A percentile compares a stretch with the other conserved stretches of the same genome.
phyloP scores from a whole-genome alignment of 2,113 vertebrate species.

The Ariopsis seemanni region DNA sequence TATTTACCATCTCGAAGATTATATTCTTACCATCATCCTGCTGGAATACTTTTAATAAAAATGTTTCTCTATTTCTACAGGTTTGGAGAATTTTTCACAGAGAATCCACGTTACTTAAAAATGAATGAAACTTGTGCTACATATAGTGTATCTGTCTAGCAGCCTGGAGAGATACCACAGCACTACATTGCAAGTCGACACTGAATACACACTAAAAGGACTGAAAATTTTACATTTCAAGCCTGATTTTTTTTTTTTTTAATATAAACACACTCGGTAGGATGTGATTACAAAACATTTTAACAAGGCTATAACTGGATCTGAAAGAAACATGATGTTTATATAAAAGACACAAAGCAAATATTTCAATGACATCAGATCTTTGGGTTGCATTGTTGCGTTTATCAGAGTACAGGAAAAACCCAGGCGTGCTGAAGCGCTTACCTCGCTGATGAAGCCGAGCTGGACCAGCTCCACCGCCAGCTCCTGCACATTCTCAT shows the following conservation, averaged over 20 bases:
- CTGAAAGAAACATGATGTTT: neutral
- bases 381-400: fast-evolving
- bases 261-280: neutral
- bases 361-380: neutral
- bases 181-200: neutral
- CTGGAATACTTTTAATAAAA: neutral
- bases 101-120: neutral
- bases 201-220: neutral
- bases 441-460: conserved; percentile 96
- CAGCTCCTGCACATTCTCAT: conserved; percentile 94
- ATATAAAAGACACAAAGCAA: neutral
- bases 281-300: neutral
- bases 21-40: neutral
- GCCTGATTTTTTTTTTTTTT: neutral
- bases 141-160: neutral
- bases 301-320: neutral
- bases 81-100: neutral
- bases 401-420: neutral
- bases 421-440: conserved; percentile 1
- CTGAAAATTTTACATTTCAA: neutral
- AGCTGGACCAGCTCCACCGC: conserved; percentile 94
- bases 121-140: neutral
- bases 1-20: neutral
- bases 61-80: neutral
- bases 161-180: neutral